Conservation (phyloP, 2,888 invertebrate species). For the Abrostola triplasia region DNA sequence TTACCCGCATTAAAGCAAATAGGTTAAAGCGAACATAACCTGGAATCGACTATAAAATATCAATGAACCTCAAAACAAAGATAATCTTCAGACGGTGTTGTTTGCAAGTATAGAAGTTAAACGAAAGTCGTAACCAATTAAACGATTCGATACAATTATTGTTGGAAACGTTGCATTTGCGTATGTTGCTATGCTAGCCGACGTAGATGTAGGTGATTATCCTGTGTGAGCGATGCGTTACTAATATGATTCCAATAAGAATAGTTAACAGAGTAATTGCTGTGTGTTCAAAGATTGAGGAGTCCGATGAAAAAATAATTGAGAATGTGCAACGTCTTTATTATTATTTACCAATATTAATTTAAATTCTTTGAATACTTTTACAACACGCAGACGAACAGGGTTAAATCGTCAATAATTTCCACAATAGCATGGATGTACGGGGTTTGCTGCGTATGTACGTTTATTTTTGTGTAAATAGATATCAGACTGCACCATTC, state of each 20-base stretch:
- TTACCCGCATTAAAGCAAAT: constrained; percentile 40
- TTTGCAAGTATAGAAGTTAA: constrained; percentile 57
- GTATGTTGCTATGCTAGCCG: constrained; percentile 21
- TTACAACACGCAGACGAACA: too few species aligned
- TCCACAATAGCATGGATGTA: too few species aligned
- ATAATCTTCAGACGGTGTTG: constrained; percentile 54
- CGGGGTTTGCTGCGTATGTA: too few species aligned
- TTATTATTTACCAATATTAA: too few species aligned
- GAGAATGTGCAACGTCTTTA: too few species aligned
- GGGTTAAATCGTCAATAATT: too few species aligned
- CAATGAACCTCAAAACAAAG: constrained; percentile 60
- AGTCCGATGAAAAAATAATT: not conserved
- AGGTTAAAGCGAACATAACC: constrained; percentile 47
- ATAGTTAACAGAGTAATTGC: constrained; percentile 19
- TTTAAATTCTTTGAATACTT: too few species aligned
- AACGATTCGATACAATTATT: constrained; percentile 45
- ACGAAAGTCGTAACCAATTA: constrained; percentile 56
- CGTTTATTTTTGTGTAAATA: not conserved
- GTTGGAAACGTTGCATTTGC: constrained; percentile 38
- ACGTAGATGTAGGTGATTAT: constrained; percentile 7
- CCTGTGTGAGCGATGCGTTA: constrained; percentile 8
- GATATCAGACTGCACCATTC: constrained; percentile 19
- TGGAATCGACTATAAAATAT: constrained; percentile 53
- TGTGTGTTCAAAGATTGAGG: constrained; percentile 11
- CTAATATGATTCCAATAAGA: constrained; percentile 18